Percentiles rank a stretch among this genome's conserved stretches.
phyloP scores from a whole-genome alignment of 1,140 invertebrate genomes.

The Limonius californicus region DNA sequence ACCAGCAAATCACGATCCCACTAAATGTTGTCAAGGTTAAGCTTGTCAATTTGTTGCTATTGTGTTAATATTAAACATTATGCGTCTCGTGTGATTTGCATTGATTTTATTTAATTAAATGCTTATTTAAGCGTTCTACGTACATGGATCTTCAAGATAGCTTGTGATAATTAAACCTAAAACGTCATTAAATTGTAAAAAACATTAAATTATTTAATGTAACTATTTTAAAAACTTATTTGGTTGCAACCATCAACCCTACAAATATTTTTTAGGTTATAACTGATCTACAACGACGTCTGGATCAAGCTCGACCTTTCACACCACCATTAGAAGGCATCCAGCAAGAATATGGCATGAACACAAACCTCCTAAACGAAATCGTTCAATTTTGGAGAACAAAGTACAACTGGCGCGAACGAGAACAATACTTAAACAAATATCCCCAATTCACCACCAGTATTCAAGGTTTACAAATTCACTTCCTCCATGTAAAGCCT shows the following conservation, averaged over 20 bases:
- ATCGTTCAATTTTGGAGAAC: slow-evolving; percentile 67
- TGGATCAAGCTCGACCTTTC: slow-evolving; percentile 47
- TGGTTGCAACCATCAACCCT: not conserved
- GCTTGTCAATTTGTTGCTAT: no score
- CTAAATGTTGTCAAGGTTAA: no score
- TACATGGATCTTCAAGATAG: no score
- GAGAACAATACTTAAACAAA: slow-evolving; percentile 64
- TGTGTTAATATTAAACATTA: no score
- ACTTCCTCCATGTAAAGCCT: slow-evolving; percentile 66
- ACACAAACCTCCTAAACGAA: slow-evolving; percentile 57
- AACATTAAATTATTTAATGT: not conserved
- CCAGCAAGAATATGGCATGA: slow-evolving; percentile 67
- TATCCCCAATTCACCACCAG: slow-evolving; percentile 67
- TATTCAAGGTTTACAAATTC: slow-evolving; percentile 63
- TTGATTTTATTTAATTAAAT: no score
- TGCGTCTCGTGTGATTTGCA: no score
- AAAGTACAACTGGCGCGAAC: slow-evolving; percentile 66
- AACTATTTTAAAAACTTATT: not conserved
- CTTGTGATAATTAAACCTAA: no score
- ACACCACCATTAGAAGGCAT: slow-evolving; percentile 53
- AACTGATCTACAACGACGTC: slow-evolving; percentile 45
- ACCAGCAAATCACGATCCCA: no score
- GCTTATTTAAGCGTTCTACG: no score
- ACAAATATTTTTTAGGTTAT: slow-evolving; percentile 46
- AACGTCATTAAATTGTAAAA: no score